Conservation (phyloP, 2,888 invertebrate genomes). For the Mythimna loreyi region DNA sequence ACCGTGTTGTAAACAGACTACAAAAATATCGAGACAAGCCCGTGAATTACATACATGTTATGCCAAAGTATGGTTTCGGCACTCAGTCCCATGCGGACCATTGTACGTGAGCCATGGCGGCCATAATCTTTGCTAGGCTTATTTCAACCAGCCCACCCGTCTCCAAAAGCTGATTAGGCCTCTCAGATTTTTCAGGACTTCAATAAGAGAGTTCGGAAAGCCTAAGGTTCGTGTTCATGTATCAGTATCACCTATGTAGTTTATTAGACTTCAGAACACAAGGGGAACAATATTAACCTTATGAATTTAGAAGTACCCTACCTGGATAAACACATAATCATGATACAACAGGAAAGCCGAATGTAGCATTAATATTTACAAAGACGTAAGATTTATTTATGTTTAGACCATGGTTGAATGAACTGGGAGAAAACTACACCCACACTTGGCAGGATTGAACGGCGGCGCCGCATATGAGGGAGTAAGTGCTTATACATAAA, state of each 20-base stretch:
- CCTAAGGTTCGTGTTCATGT: no score
- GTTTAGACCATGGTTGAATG: constrained; percentile 26
- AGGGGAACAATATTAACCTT: constrained; percentile 70
- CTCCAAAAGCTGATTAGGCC: no score
- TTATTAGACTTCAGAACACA: constrained; percentile 36
- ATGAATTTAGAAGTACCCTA: constrained; percentile 68
- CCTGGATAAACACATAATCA: constrained; percentile 64
- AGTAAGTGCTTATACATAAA: neutral
- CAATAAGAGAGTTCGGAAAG: no score
- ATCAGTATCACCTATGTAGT: no score
- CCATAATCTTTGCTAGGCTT: no score
- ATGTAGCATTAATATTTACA: constrained; percentile 61
- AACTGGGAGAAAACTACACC: constrained; percentile 3
- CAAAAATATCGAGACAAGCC: constrained; percentile 18
- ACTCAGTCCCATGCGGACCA: no score
- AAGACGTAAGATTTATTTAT: constrained; percentile 45
- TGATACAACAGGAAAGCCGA: constrained; percentile 61
- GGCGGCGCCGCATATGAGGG: neutral
- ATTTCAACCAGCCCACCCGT: no score
- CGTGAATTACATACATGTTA: constrained; percentile 18
- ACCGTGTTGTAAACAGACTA: neutral
- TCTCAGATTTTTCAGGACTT: no score
- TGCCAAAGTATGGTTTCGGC: no score
- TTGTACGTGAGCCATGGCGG: no score
- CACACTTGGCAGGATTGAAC: neutral